A percentile compares a stretch with the other conserved stretches of the same genome.
phyloP scores from a whole-genome alignment of 2,888 invertebrate species.

The Matsumyia berberina region DNA sequence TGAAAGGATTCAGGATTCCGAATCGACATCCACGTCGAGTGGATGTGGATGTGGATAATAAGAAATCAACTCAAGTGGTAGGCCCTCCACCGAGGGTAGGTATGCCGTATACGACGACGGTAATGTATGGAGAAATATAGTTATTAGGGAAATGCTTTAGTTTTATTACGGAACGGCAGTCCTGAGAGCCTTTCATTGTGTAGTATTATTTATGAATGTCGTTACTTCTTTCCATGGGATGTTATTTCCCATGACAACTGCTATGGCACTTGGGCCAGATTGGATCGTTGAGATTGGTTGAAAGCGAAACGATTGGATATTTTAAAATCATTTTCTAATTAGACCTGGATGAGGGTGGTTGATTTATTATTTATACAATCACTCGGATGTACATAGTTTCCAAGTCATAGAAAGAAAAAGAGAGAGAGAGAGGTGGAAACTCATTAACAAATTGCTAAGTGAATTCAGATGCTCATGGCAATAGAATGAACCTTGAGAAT shows the following conservation, averaged over 20 bases:
- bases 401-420: too few species aligned
- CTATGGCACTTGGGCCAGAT: background rate
- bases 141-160: slow-evolving; percentile 40
- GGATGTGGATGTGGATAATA: slow-evolving; percentile 24
- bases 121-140: slow-evolving; percentile 17
- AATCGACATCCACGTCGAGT: slow-evolving; percentile 5
- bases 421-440: background rate
- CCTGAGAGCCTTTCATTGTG: slow-evolving; percentile 26
- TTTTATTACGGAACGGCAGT: slow-evolving; percentile 18
- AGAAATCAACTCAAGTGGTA: slow-evolving; percentile 37
- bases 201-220: slow-evolving; percentile 46
- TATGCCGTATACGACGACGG: background rate
- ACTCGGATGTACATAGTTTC: background rate
- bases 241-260: slow-evolving; percentile 27
- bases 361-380: background rate
- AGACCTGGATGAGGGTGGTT: background rate
- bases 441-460: slow-evolving; percentile 26
- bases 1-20: slow-evolving; percentile 62
- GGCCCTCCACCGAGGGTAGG: background rate
- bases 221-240: slow-evolving; percentile 11
- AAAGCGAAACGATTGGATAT: background rate
- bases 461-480: slow-evolving; percentile 2
- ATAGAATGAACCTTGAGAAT: too few species aligned
- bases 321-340: slow-evolving; percentile 13
- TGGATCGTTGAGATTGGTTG: background rate